A percentile compares a stretch with the other conserved stretches of the same genome.
Conservation (phyloP, 1,140 invertebrate genomes). For the Drosophila nebulosa region DNA sequence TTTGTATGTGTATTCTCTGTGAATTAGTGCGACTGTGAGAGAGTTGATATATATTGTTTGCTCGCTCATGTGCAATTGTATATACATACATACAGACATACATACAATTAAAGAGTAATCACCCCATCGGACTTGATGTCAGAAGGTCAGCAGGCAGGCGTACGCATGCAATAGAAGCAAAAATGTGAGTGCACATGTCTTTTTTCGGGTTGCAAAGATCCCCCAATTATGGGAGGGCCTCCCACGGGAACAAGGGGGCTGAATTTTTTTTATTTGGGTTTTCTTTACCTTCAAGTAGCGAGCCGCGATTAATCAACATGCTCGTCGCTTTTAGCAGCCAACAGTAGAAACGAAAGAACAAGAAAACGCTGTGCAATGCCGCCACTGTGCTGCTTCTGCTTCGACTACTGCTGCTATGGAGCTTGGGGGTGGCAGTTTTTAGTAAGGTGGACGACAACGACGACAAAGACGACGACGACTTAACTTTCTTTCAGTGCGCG, state of each 20-base stretch:
- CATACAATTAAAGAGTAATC: constrained; percentile 11
- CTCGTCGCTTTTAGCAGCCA: constrained; percentile 56
- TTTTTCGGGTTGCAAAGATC: neutral
- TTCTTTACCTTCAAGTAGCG: constrained; percentile 63
- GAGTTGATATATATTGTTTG: neutral
- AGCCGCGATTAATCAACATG: constrained; percentile 71
- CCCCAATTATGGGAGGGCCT: too few species aligned
- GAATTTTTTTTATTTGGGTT: neutral
- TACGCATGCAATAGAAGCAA: neutral
- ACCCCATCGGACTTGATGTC: neutral
- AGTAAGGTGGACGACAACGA: neutral
- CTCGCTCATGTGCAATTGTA: constrained; percentile 6
- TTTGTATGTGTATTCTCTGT: neutral
- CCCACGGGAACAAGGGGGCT: too few species aligned
- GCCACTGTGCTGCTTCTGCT: constrained; percentile 34
- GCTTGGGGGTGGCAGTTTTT: neutral
- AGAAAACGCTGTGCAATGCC: constrained; percentile 57
- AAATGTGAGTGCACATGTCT: neutral
- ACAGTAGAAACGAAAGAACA: constrained; percentile 61
- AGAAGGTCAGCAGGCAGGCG: neutral
- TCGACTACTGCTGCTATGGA: too few species aligned
- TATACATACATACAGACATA: constrained; percentile 3
- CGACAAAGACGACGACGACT: constrained; percentile 46
- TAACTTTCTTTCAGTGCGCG: constrained; percentile 3
- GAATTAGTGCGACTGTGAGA: neutral